These are phyloP conservation scores for Ostrea edulis DNA, from an alignment of 1,140 invertebrate species.

Conservation along the genomic window DNA sequence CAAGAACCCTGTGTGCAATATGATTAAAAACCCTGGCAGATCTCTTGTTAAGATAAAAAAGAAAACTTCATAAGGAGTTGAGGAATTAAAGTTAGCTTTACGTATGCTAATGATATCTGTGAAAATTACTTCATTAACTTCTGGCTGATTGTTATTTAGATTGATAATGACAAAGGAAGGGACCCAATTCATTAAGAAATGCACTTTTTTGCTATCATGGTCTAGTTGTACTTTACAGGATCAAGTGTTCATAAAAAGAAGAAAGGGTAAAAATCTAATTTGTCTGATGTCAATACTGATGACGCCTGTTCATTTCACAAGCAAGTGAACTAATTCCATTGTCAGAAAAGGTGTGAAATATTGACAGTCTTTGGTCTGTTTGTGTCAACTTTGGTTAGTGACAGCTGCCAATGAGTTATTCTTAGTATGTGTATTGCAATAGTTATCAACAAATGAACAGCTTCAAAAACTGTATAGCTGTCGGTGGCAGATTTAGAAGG, in stretches of 20 bases:
- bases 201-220: neutral
- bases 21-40: neutral
- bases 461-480: no score
- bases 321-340: neutral
- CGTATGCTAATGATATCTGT: neutral
- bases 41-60: neutral
- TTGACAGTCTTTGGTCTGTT: neutral
- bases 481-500: no score
- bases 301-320: neutral
- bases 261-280: neutral
- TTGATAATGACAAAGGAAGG: conserved; percentile 9
- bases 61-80: neutral
- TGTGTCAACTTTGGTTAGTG: neutral
- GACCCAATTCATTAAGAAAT: neutral
- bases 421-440: no score
- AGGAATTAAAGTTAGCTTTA: neutral
- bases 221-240: neutral
- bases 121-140: conserved; percentile 1
- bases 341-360: neutral
- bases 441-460: no score
- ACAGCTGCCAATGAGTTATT: neutral
- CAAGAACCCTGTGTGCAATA: neutral
- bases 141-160: neutral
- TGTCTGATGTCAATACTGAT: neutral
- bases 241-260: neutral